These are phyloP conservation scores for Notamacropus eugenii DNA, from an alignment of 2,797 vertebrate genomes.

Conservation along the genomic window DNA sequence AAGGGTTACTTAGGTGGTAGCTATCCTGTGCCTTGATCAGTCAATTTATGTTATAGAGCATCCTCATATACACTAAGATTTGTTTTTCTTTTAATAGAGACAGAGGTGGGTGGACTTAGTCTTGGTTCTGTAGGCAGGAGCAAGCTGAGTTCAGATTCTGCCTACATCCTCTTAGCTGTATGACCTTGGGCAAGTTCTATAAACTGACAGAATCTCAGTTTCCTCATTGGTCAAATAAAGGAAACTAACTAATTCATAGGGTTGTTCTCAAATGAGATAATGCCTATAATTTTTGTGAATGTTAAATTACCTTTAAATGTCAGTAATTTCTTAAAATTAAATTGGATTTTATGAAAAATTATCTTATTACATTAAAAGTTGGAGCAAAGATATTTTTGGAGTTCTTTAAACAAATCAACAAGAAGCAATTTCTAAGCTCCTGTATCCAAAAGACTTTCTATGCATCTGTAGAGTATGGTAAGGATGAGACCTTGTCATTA, in stretches of 20 bases:
- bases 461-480: not conserved
- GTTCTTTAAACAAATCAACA: not conserved
- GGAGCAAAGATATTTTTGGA: not conserved
- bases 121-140: not conserved
- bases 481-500: not conserved
- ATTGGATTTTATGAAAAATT: not conserved
- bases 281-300: not conserved
- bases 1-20: not conserved
- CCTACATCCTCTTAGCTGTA: too few relatives aligned
- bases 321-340: not conserved
- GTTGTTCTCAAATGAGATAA: not conserved
- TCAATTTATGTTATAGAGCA: not conserved
- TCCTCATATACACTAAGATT: not conserved
- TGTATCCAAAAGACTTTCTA: not conserved
- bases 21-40: not conserved
- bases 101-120: not conserved
- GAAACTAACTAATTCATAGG: not conserved
- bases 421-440: not conserved
- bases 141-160: not conserved
- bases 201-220: not conserved
- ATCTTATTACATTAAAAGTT: not conserved
- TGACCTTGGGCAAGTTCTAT: not conserved
- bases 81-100: not conserved
- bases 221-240: not conserved
- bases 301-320: not conserved